phyloP scores from a whole-genome alignment of 92 coral and sea anemone species.

The Hydrozoanthus gracilis region DNA sequence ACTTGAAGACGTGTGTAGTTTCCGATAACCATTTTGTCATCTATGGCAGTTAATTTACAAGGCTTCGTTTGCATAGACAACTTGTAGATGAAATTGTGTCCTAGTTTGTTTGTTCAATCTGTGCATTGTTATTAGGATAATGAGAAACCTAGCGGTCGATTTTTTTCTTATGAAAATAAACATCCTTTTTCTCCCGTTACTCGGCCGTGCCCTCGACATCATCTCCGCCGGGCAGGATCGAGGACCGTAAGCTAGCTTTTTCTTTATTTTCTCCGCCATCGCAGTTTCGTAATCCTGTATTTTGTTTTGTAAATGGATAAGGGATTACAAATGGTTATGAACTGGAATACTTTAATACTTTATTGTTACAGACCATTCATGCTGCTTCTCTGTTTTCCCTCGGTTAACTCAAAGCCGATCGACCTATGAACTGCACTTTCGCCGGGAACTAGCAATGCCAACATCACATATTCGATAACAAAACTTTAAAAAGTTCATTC shows the following conservation, averaged over 20 bases:
- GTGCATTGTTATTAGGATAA: slow-evolving; percentile 23
- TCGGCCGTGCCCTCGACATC: background rate
- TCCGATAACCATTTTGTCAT: slow-evolving; percentile 27
- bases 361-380: background rate
- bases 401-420: background rate
- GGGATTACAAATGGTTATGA: background rate
- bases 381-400: background rate
- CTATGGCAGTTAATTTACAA: slow-evolving; percentile 43
- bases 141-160: slow-evolving; percentile 22
- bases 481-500: background rate
- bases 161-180: background rate
- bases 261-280: background rate
- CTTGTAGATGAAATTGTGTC: slow-evolving; percentile 32
- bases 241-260: background rate
- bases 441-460: slow-evolving; percentile 2
- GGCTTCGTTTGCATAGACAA: slow-evolving; percentile 46
- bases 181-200: background rate
- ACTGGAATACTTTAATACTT: background rate
- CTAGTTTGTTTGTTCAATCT: slow-evolving; percentile 30
- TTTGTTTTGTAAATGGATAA: background rate
- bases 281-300: background rate
- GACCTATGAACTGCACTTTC: background rate
- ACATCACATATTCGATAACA: background rate
- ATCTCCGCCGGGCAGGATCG: background rate
- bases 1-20: slow-evolving; percentile 16